These are phyloP conservation scores for Pseudanteris insignis DNA, from an alignment of 2,888 invertebrate species.

Conservation along the genomic window DNA sequence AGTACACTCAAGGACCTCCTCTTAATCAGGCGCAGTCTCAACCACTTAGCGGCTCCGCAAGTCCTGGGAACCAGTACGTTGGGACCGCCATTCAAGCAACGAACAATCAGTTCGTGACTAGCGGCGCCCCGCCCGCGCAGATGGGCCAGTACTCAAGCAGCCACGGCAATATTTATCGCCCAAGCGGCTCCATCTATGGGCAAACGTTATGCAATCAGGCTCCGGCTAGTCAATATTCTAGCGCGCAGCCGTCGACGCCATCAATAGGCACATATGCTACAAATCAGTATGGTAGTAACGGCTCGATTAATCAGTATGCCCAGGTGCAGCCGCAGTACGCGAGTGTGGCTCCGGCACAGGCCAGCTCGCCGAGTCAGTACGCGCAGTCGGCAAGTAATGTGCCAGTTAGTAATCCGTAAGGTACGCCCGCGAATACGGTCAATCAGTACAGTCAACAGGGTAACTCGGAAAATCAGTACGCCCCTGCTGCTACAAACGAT, in stretches of 20 bases:
- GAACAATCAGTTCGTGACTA: constrained; percentile 47
- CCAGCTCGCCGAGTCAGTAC: constrained; percentile 40
- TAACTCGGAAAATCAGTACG: constrained; percentile 57
- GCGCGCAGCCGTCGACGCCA: constrained; percentile 30
- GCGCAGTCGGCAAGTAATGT: constrained; percentile 41
- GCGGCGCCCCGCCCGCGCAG: constrained; percentile 24
- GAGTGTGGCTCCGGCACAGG: constrained; percentile 25
- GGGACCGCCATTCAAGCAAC: constrained; percentile 39
- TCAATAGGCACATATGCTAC: constrained; percentile 44
- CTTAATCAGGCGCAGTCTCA: constrained; percentile 57
- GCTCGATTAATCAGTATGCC: constrained; percentile 59
- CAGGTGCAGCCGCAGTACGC: constrained; percentile 54
- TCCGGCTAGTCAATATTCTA: constrained; percentile 37
- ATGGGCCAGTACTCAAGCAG: constrained; percentile 54
- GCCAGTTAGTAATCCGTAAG: constrained; percentile 51
- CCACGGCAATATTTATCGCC: constrained; percentile 53
- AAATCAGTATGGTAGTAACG: constrained; percentile 57
- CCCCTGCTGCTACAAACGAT: constrained; percentile 21
- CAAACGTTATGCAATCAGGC: constrained; percentile 27
- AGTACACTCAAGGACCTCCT: constrained; percentile 60
- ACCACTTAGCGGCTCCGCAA: constrained; percentile 51
- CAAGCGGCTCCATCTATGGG: constrained; percentile 49
- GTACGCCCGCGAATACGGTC: constrained; percentile 59
- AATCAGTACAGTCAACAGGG: constrained; percentile 55
- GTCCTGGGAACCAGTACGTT: constrained; percentile 52